phyloP scores from a whole-genome alignment of 23 tunicate species.

The Halocynthia roretzi region DNA sequence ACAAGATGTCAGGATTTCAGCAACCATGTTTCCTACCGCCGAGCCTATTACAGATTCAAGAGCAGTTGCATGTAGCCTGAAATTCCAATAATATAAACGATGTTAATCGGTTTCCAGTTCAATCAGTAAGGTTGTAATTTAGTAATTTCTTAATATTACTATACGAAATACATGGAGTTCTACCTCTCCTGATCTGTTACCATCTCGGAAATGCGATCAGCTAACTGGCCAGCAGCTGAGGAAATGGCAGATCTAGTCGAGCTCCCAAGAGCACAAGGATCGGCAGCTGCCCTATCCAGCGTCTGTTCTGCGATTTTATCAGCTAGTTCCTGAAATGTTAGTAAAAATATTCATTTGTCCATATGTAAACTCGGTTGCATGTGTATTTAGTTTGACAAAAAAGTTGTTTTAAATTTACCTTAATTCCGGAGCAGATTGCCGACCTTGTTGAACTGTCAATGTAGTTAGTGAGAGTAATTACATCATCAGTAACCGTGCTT shows the following conservation, averaged over 20 bases:
- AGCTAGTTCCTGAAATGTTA: conserved; percentile 29
- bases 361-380: background rate
- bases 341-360: background rate
- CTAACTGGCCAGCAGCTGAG: conserved; percentile 27
- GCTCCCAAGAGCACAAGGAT: conserved; percentile 19
- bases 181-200: conserved; percentile 7
- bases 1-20: conserved; percentile 32
- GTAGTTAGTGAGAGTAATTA: background rate
- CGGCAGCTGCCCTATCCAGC: conserved; percentile 23
- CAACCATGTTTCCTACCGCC: conserved; percentile 42
- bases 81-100: background rate
- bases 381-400: background rate
- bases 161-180: conserved; percentile 2
- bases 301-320: conserved; percentile 20
- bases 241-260: conserved; percentile 35
- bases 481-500: background rate
- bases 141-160: background rate
- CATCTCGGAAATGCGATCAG: conserved; percentile 11
- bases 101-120: background rate
- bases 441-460: conserved; percentile 28
- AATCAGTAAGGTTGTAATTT: background rate
- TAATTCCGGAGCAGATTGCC: conserved; percentile 30
- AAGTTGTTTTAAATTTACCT: conserved; percentile 5
- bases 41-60: conserved; percentile 44
- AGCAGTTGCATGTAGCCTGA: conserved; percentile 6